Evolutionary conservation across 2,113 vertebrate genomes (phyloP).

Genomic region (Serinus canaria): DNA sequence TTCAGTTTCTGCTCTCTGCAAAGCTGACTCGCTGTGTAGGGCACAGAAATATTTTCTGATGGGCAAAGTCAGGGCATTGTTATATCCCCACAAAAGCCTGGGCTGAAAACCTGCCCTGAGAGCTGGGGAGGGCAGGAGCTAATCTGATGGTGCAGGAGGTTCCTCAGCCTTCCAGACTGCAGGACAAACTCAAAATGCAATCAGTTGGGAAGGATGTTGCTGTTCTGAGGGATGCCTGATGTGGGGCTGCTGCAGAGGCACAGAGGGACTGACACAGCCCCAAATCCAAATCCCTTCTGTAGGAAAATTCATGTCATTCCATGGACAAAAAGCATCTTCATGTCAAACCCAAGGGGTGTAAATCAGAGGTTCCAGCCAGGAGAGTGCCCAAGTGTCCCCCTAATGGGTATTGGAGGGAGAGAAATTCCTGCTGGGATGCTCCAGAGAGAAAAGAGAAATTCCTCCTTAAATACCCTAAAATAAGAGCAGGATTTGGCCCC

Average conservation of each 20-base stretch:
- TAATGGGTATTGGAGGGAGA: rapidly evolving
- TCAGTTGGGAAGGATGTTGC: neutral
- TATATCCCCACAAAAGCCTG: neutral
- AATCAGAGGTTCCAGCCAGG: neutral
- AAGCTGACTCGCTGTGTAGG: neutral
- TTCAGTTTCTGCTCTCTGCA: neutral
- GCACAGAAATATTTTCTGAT: neutral
- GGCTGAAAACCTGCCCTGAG: neutral
- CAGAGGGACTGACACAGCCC: neutral
- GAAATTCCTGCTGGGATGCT: neutral
- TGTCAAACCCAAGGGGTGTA: neutral
- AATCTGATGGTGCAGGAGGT: neutral
- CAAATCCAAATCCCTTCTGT: rapidly evolving
- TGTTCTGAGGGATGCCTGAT: neutral
- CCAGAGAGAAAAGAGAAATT: neutral
- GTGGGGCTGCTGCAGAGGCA: neutral
- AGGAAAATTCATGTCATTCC: rapidly evolving
- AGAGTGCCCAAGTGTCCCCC: too few relatives aligned
- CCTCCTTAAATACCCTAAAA: neutral
- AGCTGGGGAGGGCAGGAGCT: neutral
- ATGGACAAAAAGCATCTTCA: rapidly evolving
- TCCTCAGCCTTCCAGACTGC: neutral
- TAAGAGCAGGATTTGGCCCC: neutral
- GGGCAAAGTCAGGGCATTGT: neutral
- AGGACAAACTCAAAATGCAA: neutral